Conservation (phyloP, 2,113 vertebrate species). For the Cebidichthys violaceus region DNA sequence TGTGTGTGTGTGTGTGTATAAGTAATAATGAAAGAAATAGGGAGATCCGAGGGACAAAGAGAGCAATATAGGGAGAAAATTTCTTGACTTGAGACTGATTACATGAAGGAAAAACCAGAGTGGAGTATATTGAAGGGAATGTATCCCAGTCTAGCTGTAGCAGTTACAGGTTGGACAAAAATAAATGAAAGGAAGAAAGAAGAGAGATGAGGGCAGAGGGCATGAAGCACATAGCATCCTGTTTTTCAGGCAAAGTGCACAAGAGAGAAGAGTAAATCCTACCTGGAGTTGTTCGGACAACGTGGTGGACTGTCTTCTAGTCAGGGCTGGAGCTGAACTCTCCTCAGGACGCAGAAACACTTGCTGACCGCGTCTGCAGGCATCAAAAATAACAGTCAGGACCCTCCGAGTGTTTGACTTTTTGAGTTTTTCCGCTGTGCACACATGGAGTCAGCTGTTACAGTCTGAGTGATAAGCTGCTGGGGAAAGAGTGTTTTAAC, state of each 20-base stretch:
- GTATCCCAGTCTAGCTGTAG: neutral
- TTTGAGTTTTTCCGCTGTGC: conserved; percentile 1
- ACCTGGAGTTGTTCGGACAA: conserved; percentile 80
- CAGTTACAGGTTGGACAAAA: neutral
- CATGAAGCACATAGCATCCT: conserved; percentile 41
- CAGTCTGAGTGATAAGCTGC: conserved; percentile 41
- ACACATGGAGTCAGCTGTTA: conserved; percentile 53
- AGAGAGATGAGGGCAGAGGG: conserved; percentile 29
- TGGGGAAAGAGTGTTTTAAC: conserved; percentile 25
- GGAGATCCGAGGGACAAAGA: neutral
- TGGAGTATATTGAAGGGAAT: neutral
- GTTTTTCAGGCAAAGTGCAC: conserved; percentile 16
- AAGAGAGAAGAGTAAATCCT: conserved; percentile 35
- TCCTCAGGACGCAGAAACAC: conserved; percentile 81
- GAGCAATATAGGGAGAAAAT: neutral
- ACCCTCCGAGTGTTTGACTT: conserved; percentile 27
- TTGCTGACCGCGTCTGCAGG: conserved; percentile 81
- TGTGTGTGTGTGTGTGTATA: conserved; percentile 9
- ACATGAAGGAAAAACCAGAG: neutral
- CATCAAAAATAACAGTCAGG: conserved; percentile 58
- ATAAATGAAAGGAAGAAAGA: neutral
- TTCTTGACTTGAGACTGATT: neutral
- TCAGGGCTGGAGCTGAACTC: conserved; percentile 72
- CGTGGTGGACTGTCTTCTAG: conserved; percentile 66
- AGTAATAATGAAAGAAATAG: neutral